Percentiles rank a stretch among this genome's conserved stretches.
phyloP scores from a whole-genome alignment of 2,797 vertebrate species.

The Dendrocincla tyrannina region DNA sequence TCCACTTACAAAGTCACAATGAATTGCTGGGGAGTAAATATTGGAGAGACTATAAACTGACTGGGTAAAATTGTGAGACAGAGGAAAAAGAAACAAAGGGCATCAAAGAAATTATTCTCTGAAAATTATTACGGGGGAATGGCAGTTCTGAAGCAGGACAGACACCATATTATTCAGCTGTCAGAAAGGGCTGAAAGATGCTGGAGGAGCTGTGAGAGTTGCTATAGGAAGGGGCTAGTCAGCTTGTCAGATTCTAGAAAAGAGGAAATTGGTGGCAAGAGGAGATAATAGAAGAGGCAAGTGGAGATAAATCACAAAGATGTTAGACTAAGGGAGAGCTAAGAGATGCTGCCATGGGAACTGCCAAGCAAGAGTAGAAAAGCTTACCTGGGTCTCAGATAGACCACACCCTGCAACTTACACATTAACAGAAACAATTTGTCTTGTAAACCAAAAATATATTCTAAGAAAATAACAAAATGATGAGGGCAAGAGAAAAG shows the following conservation, averaged over 20 bases:
- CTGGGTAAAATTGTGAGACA: not conserved
- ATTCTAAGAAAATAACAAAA: not conserved
- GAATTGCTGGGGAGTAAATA: slow-evolving; percentile 32
- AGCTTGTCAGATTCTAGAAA: slow-evolving; percentile 18
- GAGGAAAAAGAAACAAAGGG: slow-evolving; percentile 1
- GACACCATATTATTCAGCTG: slow-evolving; percentile 8
- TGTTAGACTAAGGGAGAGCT: not conserved
- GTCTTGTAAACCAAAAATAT: not conserved
- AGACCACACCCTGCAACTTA: not conserved
- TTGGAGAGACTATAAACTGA: not conserved
- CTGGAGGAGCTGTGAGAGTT: not conserved
- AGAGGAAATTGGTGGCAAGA: slow-evolving; percentile 59
- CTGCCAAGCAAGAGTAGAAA: not conserved
- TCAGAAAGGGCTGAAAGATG: slow-evolving; percentile 7
- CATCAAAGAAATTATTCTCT: not conserved
- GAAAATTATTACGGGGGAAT: not conserved
- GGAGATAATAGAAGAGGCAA: slow-evolving; percentile 43
- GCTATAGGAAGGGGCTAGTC: slow-evolving; percentile 16
- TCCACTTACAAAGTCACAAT: not conserved
- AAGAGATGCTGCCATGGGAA: slow-evolving; percentile 53
- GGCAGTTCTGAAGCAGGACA: not conserved
- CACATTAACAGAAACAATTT: not conserved
- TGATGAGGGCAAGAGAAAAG: not conserved
- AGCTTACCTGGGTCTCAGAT: not conserved
- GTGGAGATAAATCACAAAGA: slow-evolving; percentile 43